Evolutionary conservation across 2,888 invertebrate species (phyloP), one percentile per base, ranked within the genome.

Genomic region (Pinctada fucata): DNA sequence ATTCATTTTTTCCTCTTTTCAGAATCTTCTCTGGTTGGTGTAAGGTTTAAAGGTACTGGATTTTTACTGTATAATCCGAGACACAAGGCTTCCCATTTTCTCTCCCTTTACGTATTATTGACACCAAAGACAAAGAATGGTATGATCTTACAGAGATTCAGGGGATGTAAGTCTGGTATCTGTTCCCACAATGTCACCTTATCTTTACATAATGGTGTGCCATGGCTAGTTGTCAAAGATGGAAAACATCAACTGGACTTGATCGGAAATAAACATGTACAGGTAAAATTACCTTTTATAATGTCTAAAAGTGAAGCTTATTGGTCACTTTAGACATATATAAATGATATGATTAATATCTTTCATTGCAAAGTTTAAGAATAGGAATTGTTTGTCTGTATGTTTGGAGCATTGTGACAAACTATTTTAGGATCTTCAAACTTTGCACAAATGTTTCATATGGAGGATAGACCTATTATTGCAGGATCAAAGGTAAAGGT

Each of bases 101-200:
- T 86, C 13, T 68, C 78, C 68, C 48, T 84, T 58, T 83, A 83
- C 70, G 58, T 86, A 10, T 78, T 83, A 47, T 72, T 86, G 65
- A 83, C 78, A 13, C 78, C 83, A 2, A 45, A 79, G n/a, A 48
- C 49, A 13, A 67, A 74, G 1, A 49, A 47, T 3, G 86, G 82
- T 3, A 79, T 80, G 13, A n/a, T 86, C 13, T 51, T 84, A 16
- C 82, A 83, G 71, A 80, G 81, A 50, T 76, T 71, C 16, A 45
- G 50, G 45, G 50, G 50, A 4, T 74, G 74, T 45, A 6, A 63
- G 4, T 31, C 5, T 3, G 58, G 58, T 13, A 31, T 2, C 6
- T 74, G 74, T 31, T 31, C 64, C 6, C 74, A 74, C 13, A 66
- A 67, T 16, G 50, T 74, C 2, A 49, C 49, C 3, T 48, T 74